A percentile compares a stretch with the other conserved stretches of the same genome.
Evolutionary conservation across 1,140 invertebrate species (phyloP).

Genomic region (Drosophila nebulosa): DNA sequence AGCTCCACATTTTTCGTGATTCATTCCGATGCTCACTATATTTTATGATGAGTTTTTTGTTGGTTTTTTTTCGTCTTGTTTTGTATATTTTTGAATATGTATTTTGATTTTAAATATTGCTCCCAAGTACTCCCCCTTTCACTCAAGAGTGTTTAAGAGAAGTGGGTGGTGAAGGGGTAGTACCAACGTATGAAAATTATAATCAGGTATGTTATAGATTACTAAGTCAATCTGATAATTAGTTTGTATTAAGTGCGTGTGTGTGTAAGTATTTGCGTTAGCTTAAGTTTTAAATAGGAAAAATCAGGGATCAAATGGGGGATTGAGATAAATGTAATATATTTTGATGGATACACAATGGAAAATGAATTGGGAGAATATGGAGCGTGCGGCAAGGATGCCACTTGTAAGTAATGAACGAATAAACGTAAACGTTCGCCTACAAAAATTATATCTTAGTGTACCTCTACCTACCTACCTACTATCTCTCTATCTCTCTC

Average conservation of each 20-base stretch:
- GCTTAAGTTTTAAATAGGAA: conserved; percentile 65
- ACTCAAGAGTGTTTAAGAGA: not conserved
- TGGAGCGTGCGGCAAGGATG: conserved; percentile 70
- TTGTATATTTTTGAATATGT: conserved; percentile 60
- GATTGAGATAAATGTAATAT: conserved; percentile 11
- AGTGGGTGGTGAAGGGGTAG: not conserved
- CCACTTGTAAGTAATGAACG: conserved; percentile 72
- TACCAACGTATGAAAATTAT: conserved; percentile 29
- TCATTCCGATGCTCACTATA: not conserved
- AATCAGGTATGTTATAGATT: conserved; percentile 60
- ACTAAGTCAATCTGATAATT: conserved; percentile 69
- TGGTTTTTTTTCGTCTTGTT: conserved; percentile 47
- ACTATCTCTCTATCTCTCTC: conserved; percentile 57
- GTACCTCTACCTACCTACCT: conserved; percentile 48
- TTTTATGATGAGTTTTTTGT: conserved; percentile 12
- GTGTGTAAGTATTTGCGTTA: conserved; percentile 43
- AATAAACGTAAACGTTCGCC: conserved; percentile 38
- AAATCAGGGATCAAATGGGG: conserved; percentile 15
- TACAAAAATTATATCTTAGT: conserved; percentile 64
- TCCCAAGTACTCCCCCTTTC: conserved; percentile 45
- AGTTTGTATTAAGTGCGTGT: conserved; percentile 55
- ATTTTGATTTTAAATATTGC: conserved; percentile 50
- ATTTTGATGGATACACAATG: conserved; percentile 16
- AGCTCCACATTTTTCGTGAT: not conserved
- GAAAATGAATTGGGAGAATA: conserved; percentile 4